These are phyloP conservation scores for Ciconia boyciana DNA, from an alignment of 2,113 vertebrate genomes.

Conservation along the genomic window DNA sequence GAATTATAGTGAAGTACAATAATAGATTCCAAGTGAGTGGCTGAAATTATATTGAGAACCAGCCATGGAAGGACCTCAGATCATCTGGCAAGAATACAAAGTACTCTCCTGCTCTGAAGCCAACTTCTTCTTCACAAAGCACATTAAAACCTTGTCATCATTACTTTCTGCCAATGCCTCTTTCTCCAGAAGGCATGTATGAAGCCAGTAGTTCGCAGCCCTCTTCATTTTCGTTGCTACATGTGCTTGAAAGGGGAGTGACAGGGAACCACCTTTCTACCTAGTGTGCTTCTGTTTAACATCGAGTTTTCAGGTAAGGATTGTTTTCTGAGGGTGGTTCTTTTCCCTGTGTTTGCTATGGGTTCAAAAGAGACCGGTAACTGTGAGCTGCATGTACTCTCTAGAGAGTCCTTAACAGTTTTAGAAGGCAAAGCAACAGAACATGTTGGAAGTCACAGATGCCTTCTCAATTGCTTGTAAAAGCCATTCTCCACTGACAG, in stretches of 20 bases:
- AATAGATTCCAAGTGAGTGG: conserved; percentile 29
- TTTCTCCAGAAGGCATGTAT: not conserved
- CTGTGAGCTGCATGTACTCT: not conserved
- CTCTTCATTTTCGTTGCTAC: not conserved
- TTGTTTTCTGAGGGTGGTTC: not conserved
- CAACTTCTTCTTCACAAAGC: not conserved
- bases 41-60: not conserved
- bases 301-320: not conserved
- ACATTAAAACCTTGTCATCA: not conserved
- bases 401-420: not conserved
- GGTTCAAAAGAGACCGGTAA: not conserved
- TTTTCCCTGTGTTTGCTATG: not conserved
- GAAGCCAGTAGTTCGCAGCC: not conserved
- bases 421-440: not conserved
- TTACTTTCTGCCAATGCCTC: accelerated
- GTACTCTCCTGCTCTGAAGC: not conserved
- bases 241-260: not conserved
- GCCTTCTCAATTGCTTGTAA: not conserved
- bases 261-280: not conserved
- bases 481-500: not conserved
- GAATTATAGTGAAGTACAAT: conserved; percentile 28
- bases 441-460: not conserved
- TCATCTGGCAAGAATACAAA: not conserved
- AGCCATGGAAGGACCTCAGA: not conserved
- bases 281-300: not conserved